A percentile compares a stretch with the other conserved stretches of the same genome.
phyloP scores from a whole-genome alignment of 2,797 vertebrate species.

The Galagoides demidoff region DNA sequence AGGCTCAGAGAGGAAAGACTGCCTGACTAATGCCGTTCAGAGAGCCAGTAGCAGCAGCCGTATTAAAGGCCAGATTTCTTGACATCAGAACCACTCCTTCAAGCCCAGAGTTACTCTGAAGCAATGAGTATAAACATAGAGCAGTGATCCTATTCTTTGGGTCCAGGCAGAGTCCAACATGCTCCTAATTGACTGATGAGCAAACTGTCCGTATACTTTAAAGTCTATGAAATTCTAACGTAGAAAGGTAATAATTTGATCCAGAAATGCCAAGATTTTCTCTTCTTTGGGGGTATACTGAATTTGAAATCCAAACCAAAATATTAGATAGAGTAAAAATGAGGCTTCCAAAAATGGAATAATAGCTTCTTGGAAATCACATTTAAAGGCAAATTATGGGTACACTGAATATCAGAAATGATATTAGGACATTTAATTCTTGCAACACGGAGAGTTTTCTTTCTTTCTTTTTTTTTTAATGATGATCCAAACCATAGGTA shows the following conservation, averaged over 20 bases:
- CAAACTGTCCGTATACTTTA: neutral
- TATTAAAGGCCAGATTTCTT: neutral
- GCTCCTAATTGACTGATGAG: no score
- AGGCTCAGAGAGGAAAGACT: neutral
- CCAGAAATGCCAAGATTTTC: neutral
- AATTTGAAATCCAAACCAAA: neutral
- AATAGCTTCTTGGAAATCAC: neutral
- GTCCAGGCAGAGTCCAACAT: neutral
- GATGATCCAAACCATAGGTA: rapidly evolving
- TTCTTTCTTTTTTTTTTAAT: neutral
- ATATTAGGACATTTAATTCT: neutral
- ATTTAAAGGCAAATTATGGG: neutral
- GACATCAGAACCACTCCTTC: neutral
- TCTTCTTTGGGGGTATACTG: neutral
- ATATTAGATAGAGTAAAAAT: neutral
- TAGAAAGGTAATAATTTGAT: neutral
- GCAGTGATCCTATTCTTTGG: neutral
- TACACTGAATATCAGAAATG: no score
- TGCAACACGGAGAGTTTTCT: neutral
- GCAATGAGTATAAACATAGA: rapidly evolving
- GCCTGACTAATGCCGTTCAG: neutral
- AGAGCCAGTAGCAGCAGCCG: neutral
- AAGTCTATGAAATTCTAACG: neutral
- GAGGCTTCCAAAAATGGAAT: neutral
- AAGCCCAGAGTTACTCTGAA: neutral